Evolutionary conservation across 1,140 invertebrate species (phyloP), one percentile per base, ranked within the genome.

Genomic region (Ips nitidus): DNA sequence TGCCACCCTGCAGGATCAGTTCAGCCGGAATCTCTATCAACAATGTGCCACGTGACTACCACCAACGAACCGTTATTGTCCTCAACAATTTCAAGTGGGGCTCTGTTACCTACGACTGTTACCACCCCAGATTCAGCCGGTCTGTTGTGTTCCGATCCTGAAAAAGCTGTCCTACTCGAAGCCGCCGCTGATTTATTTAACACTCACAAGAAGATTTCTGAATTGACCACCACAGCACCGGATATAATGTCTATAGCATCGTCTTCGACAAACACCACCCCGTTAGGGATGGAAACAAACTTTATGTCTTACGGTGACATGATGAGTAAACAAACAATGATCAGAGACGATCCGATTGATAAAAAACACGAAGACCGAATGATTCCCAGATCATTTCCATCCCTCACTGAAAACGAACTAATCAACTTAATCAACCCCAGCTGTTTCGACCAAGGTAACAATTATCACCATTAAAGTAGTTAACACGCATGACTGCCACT

Each of bases 381-480:
- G 77, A 80, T 89, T 70, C 84, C 87, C 1, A 89, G 90, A 78
- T 88, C 91, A 40, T 83, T 94, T 65, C 90, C 90, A 36, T 87
- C 89, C 58, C 91, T 94, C 87, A 91, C 90, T 60, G 91, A 93
- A 75, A 89, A 90, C 78, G 92, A 94, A 82, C 84, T 94, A 65
- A 85, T 94, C 57, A 92, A 89, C 77, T 92, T 93, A 78, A 94
- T 94, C 59, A 93, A 94, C 84, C 90, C 91, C 8, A 92, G 88
- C 81, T 91, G 90, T 79, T 94, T 94, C 77, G 91, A 93, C 82
- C 88, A 89, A 85, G 87, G 88, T 89, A 82, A 86, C 65, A 70
- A 62, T 57, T 69, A 69, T 52, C 71, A 71, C 72, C 67, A 72
- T 36, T 74, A 74, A 70, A 38, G 45, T 47, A 62, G 57, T 66